Conservation (phyloP, 2,113 vertebrate species). For the Scartelaos histophorus region DNA sequence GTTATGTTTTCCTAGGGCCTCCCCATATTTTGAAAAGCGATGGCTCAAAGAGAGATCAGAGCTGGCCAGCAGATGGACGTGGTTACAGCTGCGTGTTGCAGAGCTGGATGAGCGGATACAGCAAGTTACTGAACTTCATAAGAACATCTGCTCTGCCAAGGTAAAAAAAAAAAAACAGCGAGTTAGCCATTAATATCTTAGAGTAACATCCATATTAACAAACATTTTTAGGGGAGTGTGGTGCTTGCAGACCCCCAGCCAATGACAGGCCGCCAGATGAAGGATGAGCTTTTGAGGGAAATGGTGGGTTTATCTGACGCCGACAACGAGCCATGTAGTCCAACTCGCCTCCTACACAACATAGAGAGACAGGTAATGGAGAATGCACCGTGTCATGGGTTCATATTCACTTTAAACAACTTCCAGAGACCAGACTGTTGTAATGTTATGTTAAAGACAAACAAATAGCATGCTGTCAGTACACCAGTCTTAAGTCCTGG, state of each 20-base stretch:
- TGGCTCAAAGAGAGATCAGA: slow-evolving; percentile 88
- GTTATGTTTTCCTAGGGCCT: neutral
- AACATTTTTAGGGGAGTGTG: slow-evolving; percentile 82
- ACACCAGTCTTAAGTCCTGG: no score
- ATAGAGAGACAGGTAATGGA: slow-evolving; percentile 93
- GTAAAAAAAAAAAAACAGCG: slow-evolving; percentile 72
- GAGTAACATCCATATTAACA: neutral
- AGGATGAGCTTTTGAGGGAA: slow-evolving; percentile 80
- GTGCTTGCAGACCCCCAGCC: slow-evolving; percentile 84
- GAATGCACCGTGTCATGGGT: neutral
- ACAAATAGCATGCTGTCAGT: no score
- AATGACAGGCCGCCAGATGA: slow-evolving; percentile 83
- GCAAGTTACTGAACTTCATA: slow-evolving; percentile 83
- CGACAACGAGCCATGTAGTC: slow-evolving; percentile 90
- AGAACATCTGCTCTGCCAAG: slow-evolving; percentile 86
- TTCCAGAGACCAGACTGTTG: neutral
- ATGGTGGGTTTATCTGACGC: slow-evolving; percentile 80
- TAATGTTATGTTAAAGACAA: no score
- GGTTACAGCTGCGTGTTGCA: slow-evolving; percentile 89
- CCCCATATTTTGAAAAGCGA: slow-evolving; percentile 77
- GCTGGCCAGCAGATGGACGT: slow-evolving; percentile 91
- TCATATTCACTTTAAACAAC: neutral
- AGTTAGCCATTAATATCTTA: neutral
- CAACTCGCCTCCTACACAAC: slow-evolving; percentile 88
- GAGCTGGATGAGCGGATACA: slow-evolving; percentile 89